Evolutionary conservation across 2,113 vertebrate species (phyloP), one percentile per base, ranked within the genome.

Genomic region (Lampris incognitus): DNA sequence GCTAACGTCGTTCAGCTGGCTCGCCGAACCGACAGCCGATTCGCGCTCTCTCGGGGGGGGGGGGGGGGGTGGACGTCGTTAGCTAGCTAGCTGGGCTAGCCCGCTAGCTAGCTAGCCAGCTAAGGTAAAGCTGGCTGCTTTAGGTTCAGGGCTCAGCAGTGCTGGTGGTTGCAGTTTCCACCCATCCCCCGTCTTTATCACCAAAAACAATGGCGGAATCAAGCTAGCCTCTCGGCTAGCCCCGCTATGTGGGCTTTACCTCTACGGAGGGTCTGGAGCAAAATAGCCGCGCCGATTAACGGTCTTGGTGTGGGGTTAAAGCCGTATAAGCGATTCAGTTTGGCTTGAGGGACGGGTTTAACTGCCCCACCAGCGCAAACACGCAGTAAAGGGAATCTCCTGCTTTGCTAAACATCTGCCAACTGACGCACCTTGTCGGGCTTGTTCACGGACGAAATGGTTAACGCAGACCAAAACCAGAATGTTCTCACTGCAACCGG

Each of bases 191-290:
- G 90, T 90, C 84, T 85, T 86, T 84, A 91, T 65, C 78, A 79
- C 55, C 82, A 90, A 89, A 91, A 89, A 93, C 91, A 90, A 93
- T 92, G 87, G 90, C 86, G 89, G 88, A 88, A 85, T 82, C 70
- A 69, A 79, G 70, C 73, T 68, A 77, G 76, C 78, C 38, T 66
- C 38, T 41, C 41, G 76, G 69, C 68, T 49, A 67, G 40, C 70
- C 0, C 58, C 2, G n/a, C 54, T 52, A 65, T 55, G 42, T 66
- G 38, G 0, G 0, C 38, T 46, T 49, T 65, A 39, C 58, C 59
- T 37, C 59, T 67, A 42, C 9, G 3, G 5, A 46, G 10, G 24
- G 24, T 24, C 24, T 24, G 24, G 24, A 24, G 24, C 24, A 24
- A 24, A 24, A 24, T 24, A 24, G 24, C 24, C 24, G 24, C 24